Evolutionary conservation across 2,113 vertebrate genomes (phyloP).

Genomic region (Sphaerodactylus townsendi): DNA sequence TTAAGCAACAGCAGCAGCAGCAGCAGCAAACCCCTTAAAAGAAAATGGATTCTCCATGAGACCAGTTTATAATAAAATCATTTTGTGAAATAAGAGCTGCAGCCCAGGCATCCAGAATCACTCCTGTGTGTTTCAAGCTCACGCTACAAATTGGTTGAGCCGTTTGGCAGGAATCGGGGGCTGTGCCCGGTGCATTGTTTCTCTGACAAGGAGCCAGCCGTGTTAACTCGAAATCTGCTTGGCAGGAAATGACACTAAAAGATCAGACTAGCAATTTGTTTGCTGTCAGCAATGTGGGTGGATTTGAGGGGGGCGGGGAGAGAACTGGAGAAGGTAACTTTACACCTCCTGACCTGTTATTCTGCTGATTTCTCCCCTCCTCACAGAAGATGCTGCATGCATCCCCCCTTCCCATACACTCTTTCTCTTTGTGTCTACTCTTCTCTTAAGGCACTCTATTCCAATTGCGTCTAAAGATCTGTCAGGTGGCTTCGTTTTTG

Average conservation of each 20-base stretch:
- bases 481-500: too few relatives aligned
- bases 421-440: background rate
- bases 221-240: conserved; percentile 62
- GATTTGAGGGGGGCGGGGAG: background rate
- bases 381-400: background rate
- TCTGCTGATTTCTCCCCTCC: background rate
- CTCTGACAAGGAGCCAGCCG: conserved; percentile 62
- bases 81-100: conserved; percentile 69
- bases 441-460: too few relatives aligned
- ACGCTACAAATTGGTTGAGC: conserved; percentile 66
- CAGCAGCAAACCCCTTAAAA: conserved; percentile 69
- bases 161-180: conserved; percentile 53
- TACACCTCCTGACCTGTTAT: conserved; percentile 41
- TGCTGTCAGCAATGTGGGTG: conserved; percentile 51
- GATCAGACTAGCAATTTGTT: conserved; percentile 64
- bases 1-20: conserved; percentile 78
- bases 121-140: conserved; percentile 62
- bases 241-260: conserved; percentile 63
- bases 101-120: conserved; percentile 40
- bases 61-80: conserved; percentile 76
- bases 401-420: background rate
- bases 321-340: conserved; percentile 4
- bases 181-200: conserved; percentile 32
- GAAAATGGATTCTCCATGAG: conserved; percentile 78
- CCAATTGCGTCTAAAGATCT: too few relatives aligned